Percentiles rank a stretch among this genome's conserved stretches.
Conservation (phyloP, 2,888 invertebrate genomes). For the Yponomeuta evonymella region DNA sequence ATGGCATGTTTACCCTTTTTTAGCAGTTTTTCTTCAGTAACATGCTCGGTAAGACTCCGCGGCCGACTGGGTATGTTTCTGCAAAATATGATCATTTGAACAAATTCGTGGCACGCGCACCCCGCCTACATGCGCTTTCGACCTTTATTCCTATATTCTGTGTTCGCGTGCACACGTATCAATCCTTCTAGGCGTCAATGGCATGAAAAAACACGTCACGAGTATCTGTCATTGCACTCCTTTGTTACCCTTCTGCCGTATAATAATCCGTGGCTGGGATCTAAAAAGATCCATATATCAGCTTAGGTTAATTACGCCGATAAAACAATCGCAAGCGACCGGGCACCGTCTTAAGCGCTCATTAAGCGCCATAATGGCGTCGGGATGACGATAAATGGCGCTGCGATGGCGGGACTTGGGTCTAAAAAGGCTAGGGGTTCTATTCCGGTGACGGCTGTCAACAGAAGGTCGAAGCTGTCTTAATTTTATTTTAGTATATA, state of each 20-base stretch:
- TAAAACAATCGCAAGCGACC: conserved; percentile 53
- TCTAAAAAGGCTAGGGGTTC: not conserved
- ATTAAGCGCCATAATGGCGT: conserved; percentile 52
- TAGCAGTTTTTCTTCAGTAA: too few relatives aligned
- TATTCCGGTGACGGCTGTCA: not conserved
- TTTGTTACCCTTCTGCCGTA: not conserved
- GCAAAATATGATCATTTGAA: too few relatives aligned
- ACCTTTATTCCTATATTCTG: too few relatives aligned
- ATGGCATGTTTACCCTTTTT: too few relatives aligned
- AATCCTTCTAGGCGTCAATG: too few relatives aligned
- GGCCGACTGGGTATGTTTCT: too few relatives aligned
- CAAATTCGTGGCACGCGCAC: too few relatives aligned
- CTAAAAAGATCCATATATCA: conserved; percentile 38
- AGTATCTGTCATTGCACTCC: not conserved
- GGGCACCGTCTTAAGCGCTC: conserved; percentile 51
- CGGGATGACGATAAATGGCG: conserved; percentile 50
- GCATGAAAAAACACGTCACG: not conserved
- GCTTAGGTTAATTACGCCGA: conserved; percentile 32
- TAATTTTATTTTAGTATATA: too few relatives aligned
- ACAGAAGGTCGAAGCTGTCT: not conserved
- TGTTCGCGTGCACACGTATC: too few relatives aligned
- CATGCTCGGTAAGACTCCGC: too few relatives aligned
- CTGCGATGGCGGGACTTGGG: conserved; percentile 36
- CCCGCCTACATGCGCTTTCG: too few relatives aligned
- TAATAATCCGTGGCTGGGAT: not conserved